Evolutionary conservation across 2,888 invertebrate genomes (phyloP).

Genomic region (Buathra laborator): DNA sequence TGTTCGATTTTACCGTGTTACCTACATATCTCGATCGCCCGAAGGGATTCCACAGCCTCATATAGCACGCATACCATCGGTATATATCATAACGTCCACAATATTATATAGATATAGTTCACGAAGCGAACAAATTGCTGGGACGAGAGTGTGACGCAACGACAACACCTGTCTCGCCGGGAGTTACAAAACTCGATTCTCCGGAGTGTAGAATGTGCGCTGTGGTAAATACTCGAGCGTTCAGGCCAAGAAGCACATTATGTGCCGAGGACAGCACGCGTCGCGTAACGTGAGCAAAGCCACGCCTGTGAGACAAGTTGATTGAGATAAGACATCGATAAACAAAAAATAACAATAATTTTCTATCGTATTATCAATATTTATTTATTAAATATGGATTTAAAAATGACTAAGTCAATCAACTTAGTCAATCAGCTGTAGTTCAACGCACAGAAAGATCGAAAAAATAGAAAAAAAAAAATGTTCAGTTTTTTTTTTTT

Average conservation of each 20-base stretch:
- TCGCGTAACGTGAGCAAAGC: slow-evolving; percentile 64
- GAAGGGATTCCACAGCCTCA: slow-evolving; percentile 37
- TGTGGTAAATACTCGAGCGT: slow-evolving; percentile 35
- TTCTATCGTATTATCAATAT: slow-evolving; percentile 3
- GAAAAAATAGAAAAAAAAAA: background rate
- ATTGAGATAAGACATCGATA: slow-evolving; percentile 44
- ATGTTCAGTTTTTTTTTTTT: too few species aligned
- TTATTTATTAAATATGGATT: background rate
- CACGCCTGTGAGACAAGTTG: slow-evolving; percentile 53
- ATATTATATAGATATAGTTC: slow-evolving; percentile 19
- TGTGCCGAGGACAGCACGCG: slow-evolving; percentile 61
- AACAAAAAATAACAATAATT: slow-evolving; percentile 7
- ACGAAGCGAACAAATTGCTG: slow-evolving; percentile 75
- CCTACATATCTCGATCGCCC: slow-evolving; percentile 39
- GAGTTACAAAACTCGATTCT: slow-evolving; percentile 77
- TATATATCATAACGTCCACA: slow-evolving; percentile 31
- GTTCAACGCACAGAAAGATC: background rate
- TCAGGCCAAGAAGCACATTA: slow-evolving; percentile 54
- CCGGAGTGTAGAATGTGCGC: slow-evolving; percentile 49
- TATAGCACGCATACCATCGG: slow-evolving; percentile 24
- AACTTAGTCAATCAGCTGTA: background rate
- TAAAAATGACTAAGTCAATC: background rate
- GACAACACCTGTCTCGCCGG: slow-evolving; percentile 77
- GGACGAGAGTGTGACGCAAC: slow-evolving; percentile 75
- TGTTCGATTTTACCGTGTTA: slow-evolving; percentile 5